Evolutionary conservation across 1,140 invertebrate genomes (phyloP).

Genomic region (Elymnias hypermnestra): DNA sequence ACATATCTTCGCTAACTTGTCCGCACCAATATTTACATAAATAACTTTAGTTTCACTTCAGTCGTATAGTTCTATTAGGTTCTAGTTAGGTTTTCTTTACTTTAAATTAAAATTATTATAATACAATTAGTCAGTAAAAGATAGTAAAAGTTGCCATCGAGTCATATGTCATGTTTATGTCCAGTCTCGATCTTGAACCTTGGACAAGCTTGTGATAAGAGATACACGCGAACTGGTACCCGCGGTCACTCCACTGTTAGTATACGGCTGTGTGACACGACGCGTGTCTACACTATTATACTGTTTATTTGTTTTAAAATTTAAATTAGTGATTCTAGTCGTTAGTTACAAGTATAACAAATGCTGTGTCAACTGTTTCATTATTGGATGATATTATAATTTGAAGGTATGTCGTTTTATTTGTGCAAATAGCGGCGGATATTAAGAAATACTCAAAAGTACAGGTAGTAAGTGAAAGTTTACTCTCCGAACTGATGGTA

Average conservation of each 20-base stretch:
- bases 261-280: background rate
- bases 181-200: constrained; percentile 23
- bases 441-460: too few species aligned
- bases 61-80: too few species aligned
- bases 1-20: too few species aligned
- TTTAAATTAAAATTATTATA: too few species aligned
- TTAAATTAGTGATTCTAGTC: background rate
- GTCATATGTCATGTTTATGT: constrained; percentile 10
- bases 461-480: too few species aligned
- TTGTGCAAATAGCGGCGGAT: background rate
- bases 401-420: background rate
- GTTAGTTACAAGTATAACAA: background rate
- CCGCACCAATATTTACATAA: too few species aligned
- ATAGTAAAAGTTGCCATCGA: background rate
- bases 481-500: too few species aligned
- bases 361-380: background rate
- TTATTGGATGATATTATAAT: background rate
- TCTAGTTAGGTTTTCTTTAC: too few species aligned
- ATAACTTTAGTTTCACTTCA: too few species aligned
- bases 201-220: constrained; percentile 21
- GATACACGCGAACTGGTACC: background rate
- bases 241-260: constrained; percentile 9
- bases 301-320: background rate
- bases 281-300: background rate
- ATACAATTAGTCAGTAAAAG: background rate